phyloP scores from a whole-genome alignment of 2,113 vertebrate genomes.

The Xyrauchen texanus region DNA sequence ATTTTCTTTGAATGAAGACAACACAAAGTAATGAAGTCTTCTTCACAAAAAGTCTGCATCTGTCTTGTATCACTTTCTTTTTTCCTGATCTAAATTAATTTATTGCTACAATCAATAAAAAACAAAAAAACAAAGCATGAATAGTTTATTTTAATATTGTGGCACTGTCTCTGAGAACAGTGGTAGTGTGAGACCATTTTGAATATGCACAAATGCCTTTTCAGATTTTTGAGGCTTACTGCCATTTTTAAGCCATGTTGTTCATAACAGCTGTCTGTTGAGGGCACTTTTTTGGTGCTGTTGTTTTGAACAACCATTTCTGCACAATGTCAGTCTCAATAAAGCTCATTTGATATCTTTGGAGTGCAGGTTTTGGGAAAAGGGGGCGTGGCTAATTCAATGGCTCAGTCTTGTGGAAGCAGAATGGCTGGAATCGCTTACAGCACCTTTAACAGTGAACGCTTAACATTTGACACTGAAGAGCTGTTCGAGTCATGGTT shows the following conservation, averaged over 20 bases:
- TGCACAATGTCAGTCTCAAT: too few relatives aligned
- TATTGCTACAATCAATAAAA: too few relatives aligned
- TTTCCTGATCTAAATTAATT: background rate
- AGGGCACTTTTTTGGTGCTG: too few relatives aligned
- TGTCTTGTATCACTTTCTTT: background rate
- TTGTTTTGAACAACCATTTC: too few relatives aligned
- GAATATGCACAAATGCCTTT: slow-evolving; percentile 42
- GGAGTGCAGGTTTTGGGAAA: too few relatives aligned
- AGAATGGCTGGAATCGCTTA: too few relatives aligned
- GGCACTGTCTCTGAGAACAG: background rate
- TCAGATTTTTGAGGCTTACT: background rate
- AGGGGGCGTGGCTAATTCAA: too few relatives aligned
- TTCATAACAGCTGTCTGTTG: too few relatives aligned
- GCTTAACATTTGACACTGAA: background rate
- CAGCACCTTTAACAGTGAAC: background rate
- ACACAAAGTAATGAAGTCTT: slow-evolving; percentile 11
- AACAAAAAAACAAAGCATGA: too few relatives aligned
- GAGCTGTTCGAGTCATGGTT: background rate
- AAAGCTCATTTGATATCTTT: too few relatives aligned
- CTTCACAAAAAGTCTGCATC: background rate
- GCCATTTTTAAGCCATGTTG: too few relatives aligned
- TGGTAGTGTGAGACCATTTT: slow-evolving; percentile 13
- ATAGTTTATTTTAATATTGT: background rate
- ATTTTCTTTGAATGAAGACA: slow-evolving; percentile 22
- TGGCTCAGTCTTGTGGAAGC: too few relatives aligned